Percentiles rank a stretch among this genome's conserved stretches.
Conservation (phyloP, 2,797 vertebrate genomes). For the Gallinago solitaria region DNA sequence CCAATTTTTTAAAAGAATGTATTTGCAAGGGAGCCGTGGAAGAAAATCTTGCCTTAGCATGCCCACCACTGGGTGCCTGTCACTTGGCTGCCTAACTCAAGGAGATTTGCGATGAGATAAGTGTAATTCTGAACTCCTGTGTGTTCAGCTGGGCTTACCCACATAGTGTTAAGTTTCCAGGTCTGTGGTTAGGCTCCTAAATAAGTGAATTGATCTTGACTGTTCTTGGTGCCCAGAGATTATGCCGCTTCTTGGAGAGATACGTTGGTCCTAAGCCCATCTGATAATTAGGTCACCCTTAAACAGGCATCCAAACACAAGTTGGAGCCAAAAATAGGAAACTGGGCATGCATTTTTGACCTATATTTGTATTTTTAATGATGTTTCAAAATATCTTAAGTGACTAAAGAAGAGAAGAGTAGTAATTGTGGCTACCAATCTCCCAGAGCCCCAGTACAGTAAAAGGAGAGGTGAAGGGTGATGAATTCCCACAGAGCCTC, state of each 20-base stretch:
- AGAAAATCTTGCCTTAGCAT: neutral
- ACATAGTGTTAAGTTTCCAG: neutral
- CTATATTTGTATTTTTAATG: slow-evolving; percentile 15
- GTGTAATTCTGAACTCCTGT: neutral
- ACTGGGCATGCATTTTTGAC: neutral
- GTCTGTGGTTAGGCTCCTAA: neutral
- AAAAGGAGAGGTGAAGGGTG: neutral
- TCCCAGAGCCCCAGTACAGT: neutral
- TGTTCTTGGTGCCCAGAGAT: neutral
- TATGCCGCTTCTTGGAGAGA: neutral
- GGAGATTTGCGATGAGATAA: neutral
- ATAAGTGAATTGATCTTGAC: neutral
- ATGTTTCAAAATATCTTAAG: neutral
- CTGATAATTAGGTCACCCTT: slow-evolving; percentile 11
- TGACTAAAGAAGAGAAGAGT: neutral
- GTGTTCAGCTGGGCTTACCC: neutral
- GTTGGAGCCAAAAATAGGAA: neutral
- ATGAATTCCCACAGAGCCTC: neutral
- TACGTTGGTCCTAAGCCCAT: neutral
- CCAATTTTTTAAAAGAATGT: neutral
- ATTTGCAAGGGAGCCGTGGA: neutral
- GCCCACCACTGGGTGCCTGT: too few species aligned
- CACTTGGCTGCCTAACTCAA: neutral
- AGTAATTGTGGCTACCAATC: neutral
- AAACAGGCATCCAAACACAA: neutral